Evolutionary conservation across 2,888 invertebrate genomes (phyloP), one percentile per base, ranked within the genome.

Genomic region (Noctua janthe): DNA sequence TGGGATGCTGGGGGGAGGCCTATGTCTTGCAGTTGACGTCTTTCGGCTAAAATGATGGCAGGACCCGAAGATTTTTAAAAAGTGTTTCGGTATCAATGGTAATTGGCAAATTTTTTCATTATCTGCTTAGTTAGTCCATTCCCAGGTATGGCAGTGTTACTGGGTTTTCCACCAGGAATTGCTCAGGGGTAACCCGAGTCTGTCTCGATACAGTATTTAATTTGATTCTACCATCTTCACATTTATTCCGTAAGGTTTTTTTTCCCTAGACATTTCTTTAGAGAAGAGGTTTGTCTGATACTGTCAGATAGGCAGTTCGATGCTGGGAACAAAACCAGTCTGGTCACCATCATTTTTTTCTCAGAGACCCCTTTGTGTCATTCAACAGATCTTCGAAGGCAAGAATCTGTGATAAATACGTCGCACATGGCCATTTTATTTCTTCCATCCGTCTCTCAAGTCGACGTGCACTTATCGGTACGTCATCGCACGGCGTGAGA

Each of bases 401-500:
- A 56, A 51, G 35, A 59, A 47, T 56, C 39, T 69, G 35, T 69
- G 66, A 85, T 59, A 85, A 81, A 82, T 76, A 85, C 71, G 74
- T 82, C 23, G 74, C 82, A 85, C 75, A 85, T 85, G 78, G 74
- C 86, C 73, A 29, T 71, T 51, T 71, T 62, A 78, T 78, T 51
- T 51, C 51, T 51, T 64, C 62, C 69, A 78, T 71, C 51, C 62
- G 73, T 76, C 35, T 78, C 23, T 76, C 71, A 35, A 69, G 67
- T 49, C 69, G 56, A 47, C 64, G 35, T 59, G 66, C 81, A 71
- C 69, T 81, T 85, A 83, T 85, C 82, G 51, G 29, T 43, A 69
- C 49, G 77, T 77, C 87, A 85, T 79, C 85, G 74, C 47, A 56
- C 29, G 74, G 69, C 83, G 83, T 83, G 86, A 80, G 86, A 86